Percentiles rank a stretch among this genome's conserved stretches.
phyloP scores from a whole-genome alignment of 2,888 invertebrate species.

The Cistogaster globosa region DNA sequence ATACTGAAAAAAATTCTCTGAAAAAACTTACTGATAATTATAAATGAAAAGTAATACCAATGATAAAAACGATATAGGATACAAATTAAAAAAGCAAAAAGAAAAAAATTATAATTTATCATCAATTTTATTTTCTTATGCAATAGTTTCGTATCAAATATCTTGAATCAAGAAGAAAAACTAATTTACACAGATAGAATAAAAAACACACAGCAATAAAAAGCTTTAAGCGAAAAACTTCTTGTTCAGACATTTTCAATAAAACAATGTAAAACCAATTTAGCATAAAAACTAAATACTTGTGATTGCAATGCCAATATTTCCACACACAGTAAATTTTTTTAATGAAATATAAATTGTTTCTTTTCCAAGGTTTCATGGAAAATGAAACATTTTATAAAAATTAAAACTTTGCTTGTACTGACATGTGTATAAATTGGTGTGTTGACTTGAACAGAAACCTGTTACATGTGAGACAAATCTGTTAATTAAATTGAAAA shows the following conservation, averaged over 20 bases:
- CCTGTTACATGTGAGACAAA: conserved; percentile 78
- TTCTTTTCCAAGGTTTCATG: conserved; percentile 41
- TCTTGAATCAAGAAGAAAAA: not conserved
- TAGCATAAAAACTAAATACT: conserved; percentile 8
- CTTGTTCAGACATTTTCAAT: not conserved
- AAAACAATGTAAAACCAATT: conserved; percentile 1
- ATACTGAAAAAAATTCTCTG: no score
- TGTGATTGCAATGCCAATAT: not conserved
- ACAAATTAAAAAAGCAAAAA: no score
- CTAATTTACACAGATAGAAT: not conserved
- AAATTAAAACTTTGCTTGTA: conserved; percentile 46
- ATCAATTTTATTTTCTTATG: not conserved
- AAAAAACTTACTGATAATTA: no score
- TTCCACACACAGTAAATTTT: not conserved
- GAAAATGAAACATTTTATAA: conserved; percentile 57
- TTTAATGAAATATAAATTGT: not conserved
- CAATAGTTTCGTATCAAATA: not conserved
- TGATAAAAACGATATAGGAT: no score
- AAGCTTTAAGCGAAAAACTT: not conserved
- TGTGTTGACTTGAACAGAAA: conserved; percentile 47
- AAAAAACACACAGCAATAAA: not conserved
- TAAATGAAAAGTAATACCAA: no score
- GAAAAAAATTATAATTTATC: no score
- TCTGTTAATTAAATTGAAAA: conserved; percentile 82
- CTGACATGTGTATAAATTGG: not conserved